A percentile compares a stretch with the other conserved stretches of the same genome.
These are phyloP conservation scores for Acrocephalus scirpaceus DNA, from an alignment of 2,797 vertebrate species.

Conservation along the genomic window DNA sequence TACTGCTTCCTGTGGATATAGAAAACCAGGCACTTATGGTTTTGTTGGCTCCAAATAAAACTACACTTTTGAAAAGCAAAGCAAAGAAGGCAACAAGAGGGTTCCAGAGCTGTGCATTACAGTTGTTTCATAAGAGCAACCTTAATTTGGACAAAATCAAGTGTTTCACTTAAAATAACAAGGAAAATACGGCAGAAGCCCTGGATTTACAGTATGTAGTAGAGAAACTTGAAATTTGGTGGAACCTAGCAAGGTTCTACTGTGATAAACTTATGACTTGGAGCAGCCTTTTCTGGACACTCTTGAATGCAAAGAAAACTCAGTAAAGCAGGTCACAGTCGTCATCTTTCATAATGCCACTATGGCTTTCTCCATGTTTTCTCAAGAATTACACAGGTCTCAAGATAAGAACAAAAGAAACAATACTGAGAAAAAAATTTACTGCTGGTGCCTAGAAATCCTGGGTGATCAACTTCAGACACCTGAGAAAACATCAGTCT, in stretches of 20 bases:
- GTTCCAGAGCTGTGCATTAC: neutral
- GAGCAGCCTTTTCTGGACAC: neutral
- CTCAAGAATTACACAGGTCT: neutral
- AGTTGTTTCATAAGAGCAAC: neutral
- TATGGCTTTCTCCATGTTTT: neutral
- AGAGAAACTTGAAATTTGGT: neutral
- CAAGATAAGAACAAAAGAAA: neutral
- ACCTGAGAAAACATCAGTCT: neutral
- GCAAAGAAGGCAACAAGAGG: neutral
- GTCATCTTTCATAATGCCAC: neutral
- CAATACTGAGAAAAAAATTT: neutral
- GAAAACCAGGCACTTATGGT: neutral
- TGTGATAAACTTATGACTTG: neutral
- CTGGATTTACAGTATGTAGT: neutral
- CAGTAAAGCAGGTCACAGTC: neutral
- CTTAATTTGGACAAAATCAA: neutral
- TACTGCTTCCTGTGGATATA: rapidly evolving
- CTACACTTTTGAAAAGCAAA: neutral
- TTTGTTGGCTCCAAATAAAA: neutral
- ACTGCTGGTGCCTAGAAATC: neutral
- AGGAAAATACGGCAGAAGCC: neutral
- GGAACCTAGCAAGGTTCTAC: neutral
- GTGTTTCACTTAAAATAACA: neutral
- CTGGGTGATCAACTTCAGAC: neutral
- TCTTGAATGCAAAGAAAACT: neutral